Evolutionary conservation across 2,888 invertebrate genomes (phyloP).

Genomic region (Cistogaster globosa): DNA sequence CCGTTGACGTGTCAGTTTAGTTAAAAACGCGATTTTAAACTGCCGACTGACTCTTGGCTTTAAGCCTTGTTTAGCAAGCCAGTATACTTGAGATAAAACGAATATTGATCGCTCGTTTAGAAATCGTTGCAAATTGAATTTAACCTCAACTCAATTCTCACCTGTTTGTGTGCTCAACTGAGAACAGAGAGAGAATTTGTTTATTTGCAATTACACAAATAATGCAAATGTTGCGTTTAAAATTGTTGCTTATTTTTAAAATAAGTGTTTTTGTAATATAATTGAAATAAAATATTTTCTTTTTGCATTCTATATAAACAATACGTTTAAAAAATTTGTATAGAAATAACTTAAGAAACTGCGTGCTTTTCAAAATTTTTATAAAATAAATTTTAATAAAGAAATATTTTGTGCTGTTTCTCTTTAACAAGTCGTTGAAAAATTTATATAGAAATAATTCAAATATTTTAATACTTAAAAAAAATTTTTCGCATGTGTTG

Average conservation of each 20-base stretch:
- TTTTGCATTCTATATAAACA: no score
- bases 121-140: not conserved
- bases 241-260: not conserved
- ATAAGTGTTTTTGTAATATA: not conserved
- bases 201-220: conserved; percentile 12
- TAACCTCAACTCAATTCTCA: conserved; percentile 3
- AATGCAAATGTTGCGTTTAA: conserved; percentile 13
- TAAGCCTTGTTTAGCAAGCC: conserved; percentile 67
- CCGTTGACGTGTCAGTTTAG: conserved; percentile 81
- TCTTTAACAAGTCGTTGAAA: no score
- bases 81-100: conserved; percentile 31
- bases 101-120: not conserved
- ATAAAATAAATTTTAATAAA: no score
- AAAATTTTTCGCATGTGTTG: no score
- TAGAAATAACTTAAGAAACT: no score
- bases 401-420: no score
- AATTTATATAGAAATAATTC: no score
- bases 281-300: no score
- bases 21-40: conserved; percentile 80
- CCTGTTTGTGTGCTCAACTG: not conserved
- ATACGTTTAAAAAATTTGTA: no score
- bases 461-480: no score
- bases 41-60: conserved; percentile 75
- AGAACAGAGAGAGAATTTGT: not conserved
- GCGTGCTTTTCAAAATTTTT: no score